Evolutionary conservation across 2,888 invertebrate species (phyloP).

Genomic region (Neoascia interrupta): DNA sequence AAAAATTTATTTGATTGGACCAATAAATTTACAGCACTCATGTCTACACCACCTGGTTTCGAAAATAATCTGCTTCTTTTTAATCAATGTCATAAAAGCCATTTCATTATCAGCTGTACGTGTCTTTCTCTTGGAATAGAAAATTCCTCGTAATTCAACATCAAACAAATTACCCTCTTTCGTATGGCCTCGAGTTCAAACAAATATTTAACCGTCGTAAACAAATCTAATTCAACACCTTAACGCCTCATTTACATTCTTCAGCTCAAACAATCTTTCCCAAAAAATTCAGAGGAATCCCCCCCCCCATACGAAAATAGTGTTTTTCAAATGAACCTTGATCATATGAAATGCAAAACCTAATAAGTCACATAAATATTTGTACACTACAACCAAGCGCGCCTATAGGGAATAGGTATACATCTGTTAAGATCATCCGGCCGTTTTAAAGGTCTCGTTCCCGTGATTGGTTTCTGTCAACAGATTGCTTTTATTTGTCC

Average conservation of each 20-base stretch:
- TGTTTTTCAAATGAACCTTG: constrained; percentile 20
- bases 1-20: too few species aligned
- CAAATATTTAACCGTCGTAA: constrained; percentile 42
- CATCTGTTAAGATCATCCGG: constrained; percentile 9
- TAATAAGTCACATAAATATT: constrained; percentile 61
- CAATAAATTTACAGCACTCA: too few species aligned
- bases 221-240: constrained; percentile 56
- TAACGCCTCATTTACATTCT: constrained; percentile 66
- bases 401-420: too few species aligned
- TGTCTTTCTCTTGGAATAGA: too few species aligned
- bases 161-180: constrained; percentile 18
- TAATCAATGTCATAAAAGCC: too few species aligned
- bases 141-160: constrained; percentile 33
- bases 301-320: neutral
- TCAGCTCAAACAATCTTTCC: constrained; percentile 55
- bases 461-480: constrained; percentile 65
- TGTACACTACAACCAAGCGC: neutral
- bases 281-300: constrained; percentile 32
- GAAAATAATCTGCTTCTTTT: too few species aligned
- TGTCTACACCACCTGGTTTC: too few species aligned
- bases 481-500: constrained; percentile 63
- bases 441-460: constrained; percentile 52
- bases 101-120: too few species aligned
- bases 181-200: neutral
- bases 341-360: constrained; percentile 24